phyloP scores from a whole-genome alignment of 2,797 vertebrate species.

The Crenuchus spilurus region DNA sequence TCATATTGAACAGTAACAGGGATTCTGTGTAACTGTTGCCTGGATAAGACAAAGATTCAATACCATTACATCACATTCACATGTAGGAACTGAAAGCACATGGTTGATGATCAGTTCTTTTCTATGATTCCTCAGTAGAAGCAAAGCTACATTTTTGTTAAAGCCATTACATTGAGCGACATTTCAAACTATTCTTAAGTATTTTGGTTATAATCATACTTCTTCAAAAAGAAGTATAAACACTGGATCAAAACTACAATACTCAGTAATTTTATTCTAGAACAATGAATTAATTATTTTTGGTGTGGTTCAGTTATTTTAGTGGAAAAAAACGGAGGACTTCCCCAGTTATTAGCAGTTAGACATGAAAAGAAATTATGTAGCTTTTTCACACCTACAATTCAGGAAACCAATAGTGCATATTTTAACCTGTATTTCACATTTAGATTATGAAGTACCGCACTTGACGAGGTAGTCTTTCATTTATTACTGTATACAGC shows the following conservation, averaged over 20 bases:
- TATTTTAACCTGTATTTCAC: conserved; percentile 20
- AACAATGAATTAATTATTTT: background rate
- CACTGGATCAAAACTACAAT: background rate
- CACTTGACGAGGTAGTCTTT: conserved; percentile 14
- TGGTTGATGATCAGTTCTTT: background rate
- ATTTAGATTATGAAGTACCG: conserved; percentile 15
- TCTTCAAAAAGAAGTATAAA: no score
- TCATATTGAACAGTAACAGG: conserved; percentile 9
- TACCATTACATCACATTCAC: background rate
- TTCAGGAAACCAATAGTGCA: conserved; percentile 19
- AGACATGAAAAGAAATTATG: background rate
- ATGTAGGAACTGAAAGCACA: conserved; percentile 4
- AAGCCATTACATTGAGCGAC: background rate
- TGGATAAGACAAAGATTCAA: background rate
- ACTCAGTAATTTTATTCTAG: background rate
- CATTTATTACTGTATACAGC: background rate
- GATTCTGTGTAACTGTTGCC: conserved; percentile 1
- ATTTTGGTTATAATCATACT: background rate
- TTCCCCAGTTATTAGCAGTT: background rate
- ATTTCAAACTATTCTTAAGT: background rate
- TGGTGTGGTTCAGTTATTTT: background rate
- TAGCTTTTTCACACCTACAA: background rate
- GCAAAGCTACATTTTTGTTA: background rate
- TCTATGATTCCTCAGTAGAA: background rate
- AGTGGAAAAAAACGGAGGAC: background rate